Percentiles rank a stretch among this genome's conserved stretches.
These are phyloP conservation scores for Myotis findleyi DNA, from an alignment of 2,797 vertebrate genomes.

Conservation along the genomic window DNA sequence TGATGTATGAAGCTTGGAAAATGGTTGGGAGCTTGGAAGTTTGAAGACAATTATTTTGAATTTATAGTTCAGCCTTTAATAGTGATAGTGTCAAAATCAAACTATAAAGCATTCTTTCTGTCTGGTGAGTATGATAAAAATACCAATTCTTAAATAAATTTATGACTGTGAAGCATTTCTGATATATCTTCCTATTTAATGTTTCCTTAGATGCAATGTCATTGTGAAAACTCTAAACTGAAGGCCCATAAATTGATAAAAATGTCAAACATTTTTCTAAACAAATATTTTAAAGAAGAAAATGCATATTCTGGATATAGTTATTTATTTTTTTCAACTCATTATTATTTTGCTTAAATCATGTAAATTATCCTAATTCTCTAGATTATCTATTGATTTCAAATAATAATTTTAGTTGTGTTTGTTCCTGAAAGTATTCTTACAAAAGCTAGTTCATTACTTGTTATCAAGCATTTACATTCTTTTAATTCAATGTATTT, in stretches of 20 bases:
- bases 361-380: background rate
- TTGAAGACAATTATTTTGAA: constrained; percentile 70
- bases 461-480: background rate
- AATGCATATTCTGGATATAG: background rate
- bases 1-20: constrained; percentile 23
- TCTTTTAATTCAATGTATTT: background rate
- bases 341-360: constrained; percentile 42
- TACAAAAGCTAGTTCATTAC: background rate
- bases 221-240: constrained; percentile 58
- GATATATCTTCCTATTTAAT: constrained; percentile 60
- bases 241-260: constrained; percentile 58
- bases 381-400: background rate
- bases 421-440: background rate
- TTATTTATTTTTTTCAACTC: background rate
- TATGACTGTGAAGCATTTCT: constrained; percentile 33
- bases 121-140: constrained; percentile 52
- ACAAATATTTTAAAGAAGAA: constrained; percentile 27
- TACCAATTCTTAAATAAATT: constrained; percentile 65
- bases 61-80: constrained; percentile 40
- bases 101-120: constrained; percentile 49
- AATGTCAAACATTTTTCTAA: constrained; percentile 26
- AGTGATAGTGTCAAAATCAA: constrained; percentile 66
- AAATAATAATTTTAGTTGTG: background rate
- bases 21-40: constrained; percentile 48
- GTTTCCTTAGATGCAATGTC: constrained; percentile 44